A percentile compares a stretch with the other conserved stretches of the same genome.
These are phyloP conservation scores for Clanis bilineata DNA, from an alignment of 2,888 invertebrate species.

Conservation along the genomic window DNA sequence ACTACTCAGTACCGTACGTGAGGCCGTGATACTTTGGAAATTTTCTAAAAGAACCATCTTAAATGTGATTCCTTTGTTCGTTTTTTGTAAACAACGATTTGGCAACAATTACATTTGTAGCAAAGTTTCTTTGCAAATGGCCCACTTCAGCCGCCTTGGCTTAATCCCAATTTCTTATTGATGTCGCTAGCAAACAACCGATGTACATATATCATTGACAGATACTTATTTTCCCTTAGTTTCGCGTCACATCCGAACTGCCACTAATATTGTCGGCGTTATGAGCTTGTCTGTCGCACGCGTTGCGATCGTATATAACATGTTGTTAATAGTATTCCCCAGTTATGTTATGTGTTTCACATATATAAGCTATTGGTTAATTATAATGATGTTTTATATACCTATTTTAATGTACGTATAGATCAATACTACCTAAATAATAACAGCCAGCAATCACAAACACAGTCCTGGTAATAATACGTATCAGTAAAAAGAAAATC, in stretches of 20 bases:
- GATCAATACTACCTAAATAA: no score
- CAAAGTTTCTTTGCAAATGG: slow-evolving; percentile 10
- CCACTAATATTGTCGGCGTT: slow-evolving; percentile 7
- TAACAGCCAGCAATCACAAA: no score
- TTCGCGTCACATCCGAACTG: slow-evolving; percentile 7
- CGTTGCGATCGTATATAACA: slow-evolving; percentile 7
- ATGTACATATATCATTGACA: slow-evolving; percentile 8
- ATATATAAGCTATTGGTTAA: no score
- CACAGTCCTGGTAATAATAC: no score
- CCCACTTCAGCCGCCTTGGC: slow-evolving; percentile 6
- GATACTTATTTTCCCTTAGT: slow-evolving; percentile 8
- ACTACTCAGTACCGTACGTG: slow-evolving; percentile 59
- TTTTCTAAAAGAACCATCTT: slow-evolving; percentile 45
- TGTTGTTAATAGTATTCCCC: background rate
- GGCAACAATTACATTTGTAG: slow-evolving; percentile 13
- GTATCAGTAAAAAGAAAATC: no score
- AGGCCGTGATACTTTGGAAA: slow-evolving; percentile 49
- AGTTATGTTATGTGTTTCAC: no score
- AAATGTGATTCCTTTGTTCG: slow-evolving; percentile 19
- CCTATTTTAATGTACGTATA: no score
- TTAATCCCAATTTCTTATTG: slow-evolving; percentile 13
- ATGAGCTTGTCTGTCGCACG: slow-evolving; percentile 12
- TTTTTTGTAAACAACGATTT: slow-evolving; percentile 6
- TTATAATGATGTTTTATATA: no score
- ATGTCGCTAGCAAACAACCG: slow-evolving; percentile 7